Conservation (phyloP, 2,113 vertebrate species). For the Ascaphus truei region DNA sequence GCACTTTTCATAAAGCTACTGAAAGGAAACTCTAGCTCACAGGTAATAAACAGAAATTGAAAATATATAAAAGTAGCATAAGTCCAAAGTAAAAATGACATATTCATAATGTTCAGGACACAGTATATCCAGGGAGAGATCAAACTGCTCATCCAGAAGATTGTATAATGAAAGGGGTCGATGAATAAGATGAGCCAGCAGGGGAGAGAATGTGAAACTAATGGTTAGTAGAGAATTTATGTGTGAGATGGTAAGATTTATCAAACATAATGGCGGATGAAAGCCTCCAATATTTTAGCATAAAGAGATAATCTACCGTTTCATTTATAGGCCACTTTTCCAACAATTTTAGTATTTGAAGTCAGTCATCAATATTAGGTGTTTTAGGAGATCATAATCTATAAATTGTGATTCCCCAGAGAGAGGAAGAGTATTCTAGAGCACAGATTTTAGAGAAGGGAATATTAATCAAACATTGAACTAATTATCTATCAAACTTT, state of each 20-base stretch:
- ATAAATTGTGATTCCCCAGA: slow-evolving; percentile 31
- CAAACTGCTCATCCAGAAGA: slow-evolving; percentile 26
- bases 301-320: slow-evolving; percentile 21
- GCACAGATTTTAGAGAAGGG: background rate
- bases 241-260: slow-evolving; percentile 33
- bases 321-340: slow-evolving; percentile 28
- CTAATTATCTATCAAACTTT: slow-evolving; percentile 2
- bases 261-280: slow-evolving; percentile 34
- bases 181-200: slow-evolving; percentile 8
- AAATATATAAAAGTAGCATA: slow-evolving; percentile 27
- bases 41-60: slow-evolving; percentile 7
- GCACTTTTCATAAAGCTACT: background rate
- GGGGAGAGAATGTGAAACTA: slow-evolving; percentile 1
- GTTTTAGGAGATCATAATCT: background rate
- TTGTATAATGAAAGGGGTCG: slow-evolving; percentile 37
- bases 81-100: slow-evolving; percentile 19
- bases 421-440: slow-evolving; percentile 1
- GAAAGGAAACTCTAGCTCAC: background rate
- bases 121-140: slow-evolving; percentile 13
- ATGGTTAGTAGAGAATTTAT: slow-evolving; percentile 29
- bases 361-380: slow-evolving; percentile 28
- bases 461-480: background rate
- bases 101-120: slow-evolving; percentile 13
- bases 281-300: slow-evolving; percentile 30
- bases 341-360: slow-evolving; percentile 18